These are phyloP conservation scores for Gymnopithys bicolor DNA, from an alignment of 2,797 vertebrate species.

Conservation along the genomic window DNA sequence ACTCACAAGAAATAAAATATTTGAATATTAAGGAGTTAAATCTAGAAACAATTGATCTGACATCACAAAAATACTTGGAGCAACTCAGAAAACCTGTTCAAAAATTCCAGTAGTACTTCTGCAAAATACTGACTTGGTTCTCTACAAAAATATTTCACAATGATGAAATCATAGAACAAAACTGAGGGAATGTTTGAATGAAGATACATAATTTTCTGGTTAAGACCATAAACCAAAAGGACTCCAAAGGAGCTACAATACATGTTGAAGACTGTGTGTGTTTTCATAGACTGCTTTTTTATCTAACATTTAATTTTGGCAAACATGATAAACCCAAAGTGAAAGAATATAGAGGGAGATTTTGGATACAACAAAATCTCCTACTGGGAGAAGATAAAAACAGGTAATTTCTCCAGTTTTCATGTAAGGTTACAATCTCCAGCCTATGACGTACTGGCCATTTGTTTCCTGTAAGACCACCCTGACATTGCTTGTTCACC, in stretches of 20 bases:
- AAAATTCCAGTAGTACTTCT: not conserved
- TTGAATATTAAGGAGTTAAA: not conserved
- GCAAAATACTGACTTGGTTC: not conserved
- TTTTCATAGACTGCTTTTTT: not conserved
- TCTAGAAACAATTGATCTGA: not conserved
- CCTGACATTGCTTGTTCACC: not conserved
- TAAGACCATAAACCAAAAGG: not conserved
- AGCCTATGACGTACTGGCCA: not conserved
- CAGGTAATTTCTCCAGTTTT: not conserved
- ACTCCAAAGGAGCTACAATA: not conserved
- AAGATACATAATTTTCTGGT: not conserved
- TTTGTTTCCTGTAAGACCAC: not conserved
- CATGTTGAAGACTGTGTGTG: not conserved
- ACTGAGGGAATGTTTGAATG: not conserved
- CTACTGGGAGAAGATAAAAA: not conserved
- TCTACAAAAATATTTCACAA: not conserved
- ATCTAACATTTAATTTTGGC: not conserved
- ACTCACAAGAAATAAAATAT: not conserved
- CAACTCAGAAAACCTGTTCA: not conserved
- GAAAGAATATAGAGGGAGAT: not conserved
- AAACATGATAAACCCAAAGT: not conserved
- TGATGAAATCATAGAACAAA: not conserved
- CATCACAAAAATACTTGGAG: not conserved
- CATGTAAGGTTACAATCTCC: not conserved
- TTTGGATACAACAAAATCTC: not conserved